phyloP scores from a whole-genome alignment of 2,797 vertebrate genomes.

The Eptatretus atami region DNA sequence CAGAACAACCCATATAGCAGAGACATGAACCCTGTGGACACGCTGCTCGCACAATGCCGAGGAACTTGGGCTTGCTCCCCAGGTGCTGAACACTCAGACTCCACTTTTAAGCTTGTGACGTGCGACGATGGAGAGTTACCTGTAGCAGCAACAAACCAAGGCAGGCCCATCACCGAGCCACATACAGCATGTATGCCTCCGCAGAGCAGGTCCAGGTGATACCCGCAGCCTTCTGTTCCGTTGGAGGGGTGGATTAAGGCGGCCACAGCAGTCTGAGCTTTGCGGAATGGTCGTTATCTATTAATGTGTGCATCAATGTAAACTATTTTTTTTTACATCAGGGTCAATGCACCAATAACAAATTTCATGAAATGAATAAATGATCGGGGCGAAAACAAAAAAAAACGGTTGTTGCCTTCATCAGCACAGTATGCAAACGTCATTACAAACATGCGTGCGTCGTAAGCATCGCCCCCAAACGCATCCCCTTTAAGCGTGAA shows the following conservation, averaged over 20 bases:
- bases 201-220: conserved; percentile 73
- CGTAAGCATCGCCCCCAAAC: too few relatives aligned
- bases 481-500: too few relatives aligned
- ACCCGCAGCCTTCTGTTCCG: conserved; percentile 61
- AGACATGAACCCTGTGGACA: conserved; percentile 75
- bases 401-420: background rate
- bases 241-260: too few relatives aligned
- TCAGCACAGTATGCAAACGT: too few relatives aligned
- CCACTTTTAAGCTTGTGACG: conserved; percentile 84
- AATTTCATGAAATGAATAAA: background rate
- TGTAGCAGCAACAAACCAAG: conserved; percentile 92
- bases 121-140: conserved; percentile 90
- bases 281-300: too few relatives aligned
- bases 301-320: too few relatives aligned
- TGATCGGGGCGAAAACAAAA: background rate
- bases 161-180: conserved; percentile 88
- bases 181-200: conserved; percentile 62
- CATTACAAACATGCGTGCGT: too few relatives aligned
- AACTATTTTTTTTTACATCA: too few relatives aligned
- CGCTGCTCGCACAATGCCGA: conserved; percentile 83
- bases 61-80: conserved; percentile 90
- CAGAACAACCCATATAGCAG: conserved; percentile 83
- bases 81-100: conserved; percentile 76
- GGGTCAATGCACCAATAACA: background rate
- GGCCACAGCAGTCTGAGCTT: too few relatives aligned